Evolutionary conservation across 2,888 invertebrate species (phyloP), one percentile per base, ranked within the genome.

Genomic region (Melanotus villosus): DNA sequence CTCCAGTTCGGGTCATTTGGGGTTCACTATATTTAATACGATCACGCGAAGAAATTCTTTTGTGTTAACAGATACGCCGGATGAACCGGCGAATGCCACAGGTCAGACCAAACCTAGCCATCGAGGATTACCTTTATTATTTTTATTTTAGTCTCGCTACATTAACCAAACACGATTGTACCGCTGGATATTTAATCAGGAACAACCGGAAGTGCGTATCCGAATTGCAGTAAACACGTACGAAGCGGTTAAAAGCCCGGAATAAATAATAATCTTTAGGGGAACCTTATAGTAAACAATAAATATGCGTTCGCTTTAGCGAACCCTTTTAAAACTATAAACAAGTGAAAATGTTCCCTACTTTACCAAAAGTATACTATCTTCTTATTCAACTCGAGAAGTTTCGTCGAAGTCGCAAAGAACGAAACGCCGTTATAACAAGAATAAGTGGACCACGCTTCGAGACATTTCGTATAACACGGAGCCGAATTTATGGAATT

Each of bases 361-460:
- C 16, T 50, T 50, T 21, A 12, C 9, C 19, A 16, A 50, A 14
- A 30, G 50, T 26, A 50, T 50, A 26, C n/a, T 50, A 50, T 50
- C 26, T 50, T 50, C 30, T 30, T 30, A 23, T 50, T 50, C 50
- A 50, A 50, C 30, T 50, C 23, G 3, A 26, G 14, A 50, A 50
- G 50, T 54, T 54, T 54, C 19, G 19, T n/a, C n/a, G 9, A 19
- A 34, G 34, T 54, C 34, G 10, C 54, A 34, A 34, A 9, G 18
- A 54, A 54, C 52, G 32, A 52, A n/a, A n/a, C n/a, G n/a, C n/a
- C n/a, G 32, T 52, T 32, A 30, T 52, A 52, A 52, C 54, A 54
- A 32, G 54, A 54, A 54, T 54, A 54, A 54, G 54, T 54, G 34
- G 54, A 34, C 54, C 54, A 23, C 34, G 54, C 54, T 54, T 19